Evolutionary conservation across 2,797 vertebrate species (phyloP).

Genomic region (Gobionotothen gibberifrons): DNA sequence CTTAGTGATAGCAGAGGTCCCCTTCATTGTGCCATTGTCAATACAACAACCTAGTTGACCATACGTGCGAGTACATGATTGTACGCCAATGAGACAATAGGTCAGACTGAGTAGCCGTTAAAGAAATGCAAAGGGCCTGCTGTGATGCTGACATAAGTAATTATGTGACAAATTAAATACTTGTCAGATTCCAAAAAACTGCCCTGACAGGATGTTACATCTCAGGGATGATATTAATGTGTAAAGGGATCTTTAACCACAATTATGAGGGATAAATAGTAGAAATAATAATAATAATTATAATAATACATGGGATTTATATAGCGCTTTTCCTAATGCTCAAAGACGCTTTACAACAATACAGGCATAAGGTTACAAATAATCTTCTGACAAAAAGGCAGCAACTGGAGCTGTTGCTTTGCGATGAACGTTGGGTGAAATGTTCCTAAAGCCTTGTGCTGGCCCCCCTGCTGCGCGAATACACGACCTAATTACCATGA

Average conservation of each 20-base stretch:
- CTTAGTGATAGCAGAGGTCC: slow-evolving; percentile 8
- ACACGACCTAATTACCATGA: background rate
- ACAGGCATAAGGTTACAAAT: background rate
- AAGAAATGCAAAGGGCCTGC: background rate
- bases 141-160: accelerated
- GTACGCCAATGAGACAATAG: background rate
- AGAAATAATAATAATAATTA: background rate
- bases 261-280: background rate
- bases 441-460: background rate
- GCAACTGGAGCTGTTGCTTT: background rate
- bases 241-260: background rate
- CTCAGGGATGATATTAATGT: background rate
- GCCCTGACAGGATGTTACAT: background rate
- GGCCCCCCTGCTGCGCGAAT: background rate
- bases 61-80: background rate
- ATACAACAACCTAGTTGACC: background rate
- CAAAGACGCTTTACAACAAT: background rate
- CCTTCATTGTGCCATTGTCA: background rate
- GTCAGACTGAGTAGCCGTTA: background rate
- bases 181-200: background rate
- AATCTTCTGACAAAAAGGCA: no score
- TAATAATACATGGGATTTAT: no score
- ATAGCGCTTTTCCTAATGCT: no score
- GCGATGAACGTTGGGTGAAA: background rate
- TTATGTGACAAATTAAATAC: background rate